These are phyloP conservation scores for Meganola albula DNA, from an alignment of 2,888 invertebrate species.

Conservation along the genomic window DNA sequence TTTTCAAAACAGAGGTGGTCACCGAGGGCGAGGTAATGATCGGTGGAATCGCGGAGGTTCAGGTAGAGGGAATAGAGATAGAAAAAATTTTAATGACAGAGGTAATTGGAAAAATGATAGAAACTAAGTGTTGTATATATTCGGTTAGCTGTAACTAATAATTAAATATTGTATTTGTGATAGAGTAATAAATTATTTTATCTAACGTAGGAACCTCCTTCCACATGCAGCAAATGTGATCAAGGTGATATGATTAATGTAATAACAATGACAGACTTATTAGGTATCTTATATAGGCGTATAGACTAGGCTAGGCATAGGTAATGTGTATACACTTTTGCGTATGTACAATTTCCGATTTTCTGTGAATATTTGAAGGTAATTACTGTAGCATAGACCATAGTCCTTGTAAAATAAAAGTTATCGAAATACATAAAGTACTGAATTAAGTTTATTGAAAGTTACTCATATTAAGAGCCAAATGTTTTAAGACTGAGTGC, in stretches of 20 bases:
- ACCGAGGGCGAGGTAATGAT: conserved; percentile 65
- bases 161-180: too few relatives aligned
- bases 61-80: conserved; percentile 65
- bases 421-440: conserved; percentile 17
- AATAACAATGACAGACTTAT: conserved; percentile 50
- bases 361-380: conserved; percentile 48
- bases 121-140: conserved; percentile 49
- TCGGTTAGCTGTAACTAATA: too few relatives aligned
- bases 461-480: conserved; percentile 71
- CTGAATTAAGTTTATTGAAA: conserved; percentile 41
- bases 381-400: conserved; percentile 33
- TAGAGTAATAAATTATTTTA: conserved; percentile 45
- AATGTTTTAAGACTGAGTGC: conserved; percentile 75
- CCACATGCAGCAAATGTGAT: conserved; percentile 60
- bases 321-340: conserved; percentile 35
- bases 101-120: conserved; percentile 75
- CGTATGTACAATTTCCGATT: conserved; percentile 39
- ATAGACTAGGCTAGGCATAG: conserved; percentile 45
- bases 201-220: conserved; percentile 43
- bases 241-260: conserved; percentile 61
- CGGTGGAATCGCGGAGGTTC: conserved; percentile 67
- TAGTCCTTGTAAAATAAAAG: conserved; percentile 32
- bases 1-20: conserved; percentile 63
- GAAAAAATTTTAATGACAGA: conserved; percentile 72
- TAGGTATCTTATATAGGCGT: conserved; percentile 43